These are phyloP conservation scores for Todiramphus chloris DNA, from an alignment of 2,113 vertebrate genomes.

Conservation along the genomic window DNA sequence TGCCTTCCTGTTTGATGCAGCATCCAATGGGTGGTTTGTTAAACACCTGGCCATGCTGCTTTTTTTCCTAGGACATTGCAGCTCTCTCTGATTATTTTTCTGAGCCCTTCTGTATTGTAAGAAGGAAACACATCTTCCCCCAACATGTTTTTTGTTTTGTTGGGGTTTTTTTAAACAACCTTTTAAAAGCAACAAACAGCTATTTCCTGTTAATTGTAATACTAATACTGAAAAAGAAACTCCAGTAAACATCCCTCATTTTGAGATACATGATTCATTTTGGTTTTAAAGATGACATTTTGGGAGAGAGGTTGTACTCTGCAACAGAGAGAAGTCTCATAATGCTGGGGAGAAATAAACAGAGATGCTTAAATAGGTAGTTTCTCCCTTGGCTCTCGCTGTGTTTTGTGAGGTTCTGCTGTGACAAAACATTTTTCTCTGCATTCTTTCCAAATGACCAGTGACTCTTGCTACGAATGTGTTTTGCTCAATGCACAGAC, in stretches of 20 bases:
- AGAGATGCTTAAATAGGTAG: not conserved
- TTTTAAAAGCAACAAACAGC: conserved; percentile 1
- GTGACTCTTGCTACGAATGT: not conserved
- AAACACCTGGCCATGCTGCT: not conserved
- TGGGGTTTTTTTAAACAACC: not conserved
- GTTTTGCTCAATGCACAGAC: not conserved
- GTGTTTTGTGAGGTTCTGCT: not conserved
- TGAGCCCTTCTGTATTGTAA: not conserved
- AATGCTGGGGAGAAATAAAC: not conserved
- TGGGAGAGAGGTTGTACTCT: not conserved
- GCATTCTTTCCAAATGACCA: not conserved
- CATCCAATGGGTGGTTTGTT: not conserved
- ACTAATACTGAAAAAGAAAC: not conserved
- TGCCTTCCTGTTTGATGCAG: not conserved
- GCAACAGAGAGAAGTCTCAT: not conserved
- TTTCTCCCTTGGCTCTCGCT: not conserved
- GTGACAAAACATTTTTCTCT: not conserved
- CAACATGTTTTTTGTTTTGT: too few relatives aligned
- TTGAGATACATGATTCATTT: not conserved
- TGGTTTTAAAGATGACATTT: not conserved
- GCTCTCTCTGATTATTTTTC: not conserved
- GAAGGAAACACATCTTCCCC: not conserved
- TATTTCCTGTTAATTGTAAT: not conserved
- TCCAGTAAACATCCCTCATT: not conserved
- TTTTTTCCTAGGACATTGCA: not conserved